Conservation (phyloP, 2,113 vertebrate species). For the Caranx ignobilis region DNA sequence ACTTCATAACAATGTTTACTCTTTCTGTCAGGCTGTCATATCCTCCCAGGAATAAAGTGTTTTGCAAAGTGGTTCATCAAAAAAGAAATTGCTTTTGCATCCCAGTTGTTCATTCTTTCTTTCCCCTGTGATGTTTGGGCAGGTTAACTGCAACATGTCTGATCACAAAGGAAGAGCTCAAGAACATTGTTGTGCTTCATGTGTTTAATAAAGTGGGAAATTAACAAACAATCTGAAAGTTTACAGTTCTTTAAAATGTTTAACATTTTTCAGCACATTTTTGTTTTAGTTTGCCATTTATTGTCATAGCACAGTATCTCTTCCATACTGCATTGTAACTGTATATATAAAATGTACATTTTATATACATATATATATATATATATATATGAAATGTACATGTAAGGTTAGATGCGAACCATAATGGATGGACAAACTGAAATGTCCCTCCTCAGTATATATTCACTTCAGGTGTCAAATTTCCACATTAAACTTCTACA, state of each 20-base stretch:
- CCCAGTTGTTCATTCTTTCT: constrained; percentile 1
- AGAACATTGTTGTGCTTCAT: background rate
- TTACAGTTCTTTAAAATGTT: too few species aligned
- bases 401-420: too few species aligned
- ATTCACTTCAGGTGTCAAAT: background rate
- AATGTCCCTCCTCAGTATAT: too few species aligned
- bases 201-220: too few species aligned
- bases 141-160: background rate
- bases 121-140: background rate
- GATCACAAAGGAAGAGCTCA: background rate
- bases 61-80: constrained; percentile 41
- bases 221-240: too few species aligned
- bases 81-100: constrained; percentile 21
- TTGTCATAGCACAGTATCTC: background rate
- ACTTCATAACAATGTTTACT: constrained; percentile 58
- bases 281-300: background rate
- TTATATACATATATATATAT: too few species aligned
- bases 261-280: background rate
- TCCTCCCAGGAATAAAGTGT: constrained; percentile 14
- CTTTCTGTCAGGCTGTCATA: constrained; percentile 39
- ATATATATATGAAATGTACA: too few species aligned
- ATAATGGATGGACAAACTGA: background rate
- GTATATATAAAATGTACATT: too few species aligned
- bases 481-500: background rate
- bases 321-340: background rate